A percentile compares a stretch with the other conserved stretches of the same genome.
Evolutionary conservation across 2,888 invertebrate genomes (phyloP).

Genomic region (Anagyrus pseudococci): DNA sequence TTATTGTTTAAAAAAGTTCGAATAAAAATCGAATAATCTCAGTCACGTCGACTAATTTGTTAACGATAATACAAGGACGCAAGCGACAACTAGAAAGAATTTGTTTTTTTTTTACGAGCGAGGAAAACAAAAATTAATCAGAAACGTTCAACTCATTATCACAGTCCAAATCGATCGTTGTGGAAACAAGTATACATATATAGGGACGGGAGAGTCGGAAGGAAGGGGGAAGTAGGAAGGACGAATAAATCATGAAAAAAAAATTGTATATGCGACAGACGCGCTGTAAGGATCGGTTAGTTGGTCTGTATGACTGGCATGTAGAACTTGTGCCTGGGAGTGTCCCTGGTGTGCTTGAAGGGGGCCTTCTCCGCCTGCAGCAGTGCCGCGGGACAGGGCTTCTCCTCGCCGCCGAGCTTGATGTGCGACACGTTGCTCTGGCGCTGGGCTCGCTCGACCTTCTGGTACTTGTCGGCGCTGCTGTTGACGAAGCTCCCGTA

Average conservation of each 20-base stretch:
- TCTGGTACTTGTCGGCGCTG: conserved; percentile 57
- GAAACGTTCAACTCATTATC: conserved; percentile 22
- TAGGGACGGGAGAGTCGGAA: background rate
- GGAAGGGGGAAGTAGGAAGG: background rate
- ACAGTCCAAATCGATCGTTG: conserved; percentile 39
- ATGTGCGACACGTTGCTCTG: conserved; percentile 79
- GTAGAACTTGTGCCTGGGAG: conserved; percentile 85
- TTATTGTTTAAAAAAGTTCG: background rate
- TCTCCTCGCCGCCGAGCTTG: conserved; percentile 73
- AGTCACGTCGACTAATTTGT: background rate
- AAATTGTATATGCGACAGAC: background rate
- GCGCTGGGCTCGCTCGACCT: conserved; percentile 68
- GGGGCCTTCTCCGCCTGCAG: conserved; percentile 78
- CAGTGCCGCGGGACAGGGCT: conserved; percentile 82
- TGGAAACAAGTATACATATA: too few relatives aligned
- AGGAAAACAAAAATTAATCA: conserved; percentile 5
- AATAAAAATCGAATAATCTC: background rate
- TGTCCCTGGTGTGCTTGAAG: conserved; percentile 84
- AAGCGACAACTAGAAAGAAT: background rate
- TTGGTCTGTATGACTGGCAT: conserved; percentile 66
- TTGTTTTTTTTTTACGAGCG: background rate
- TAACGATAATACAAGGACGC: background rate
- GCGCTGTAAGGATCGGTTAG: conserved; percentile 10
- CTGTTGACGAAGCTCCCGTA: conserved; percentile 64
- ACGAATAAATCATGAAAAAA: background rate